Evolutionary conservation across 2,888 invertebrate genomes (phyloP).

Genomic region (Pterostichus niger): DNA sequence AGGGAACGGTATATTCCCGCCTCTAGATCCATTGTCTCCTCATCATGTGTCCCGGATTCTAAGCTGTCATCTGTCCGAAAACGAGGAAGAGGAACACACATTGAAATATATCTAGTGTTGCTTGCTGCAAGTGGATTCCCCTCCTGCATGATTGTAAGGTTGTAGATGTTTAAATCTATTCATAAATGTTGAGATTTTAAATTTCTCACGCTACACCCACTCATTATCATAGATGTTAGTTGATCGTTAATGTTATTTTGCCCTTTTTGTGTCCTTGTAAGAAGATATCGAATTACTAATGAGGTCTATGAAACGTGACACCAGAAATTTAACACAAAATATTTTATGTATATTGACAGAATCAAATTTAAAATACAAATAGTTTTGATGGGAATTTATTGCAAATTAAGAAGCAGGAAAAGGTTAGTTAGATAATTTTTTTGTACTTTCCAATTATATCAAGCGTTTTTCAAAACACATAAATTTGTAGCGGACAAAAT

Average conservation of each 20-base stretch:
- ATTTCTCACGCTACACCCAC: constrained; percentile 56
- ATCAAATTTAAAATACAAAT: too few relatives aligned
- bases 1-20: constrained; percentile 30
- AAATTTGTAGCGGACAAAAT: constrained; percentile 26
- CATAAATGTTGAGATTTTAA: constrained; percentile 54
- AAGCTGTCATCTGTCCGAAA: constrained; percentile 51
- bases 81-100: constrained; percentile 4
- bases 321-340: background rate
- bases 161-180: constrained; percentile 48
- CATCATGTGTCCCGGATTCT: constrained; percentile 52
- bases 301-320: constrained; percentile 11
- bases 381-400: background rate
- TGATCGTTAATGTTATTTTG: constrained; percentile 11
- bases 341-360: too few relatives aligned
- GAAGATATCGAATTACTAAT: constrained; percentile 33
- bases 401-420: constrained; percentile 24
- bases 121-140: constrained; percentile 10
- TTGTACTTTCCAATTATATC: constrained; percentile 38
- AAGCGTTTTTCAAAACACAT: constrained; percentile 49
- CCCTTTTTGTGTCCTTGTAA: constrained; percentile 23
- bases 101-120: background rate
- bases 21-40: constrained; percentile 50
- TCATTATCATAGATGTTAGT: constrained; percentile 48
- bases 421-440: constrained; percentile 18
- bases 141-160: background rate